These are phyloP conservation scores for Tenodera sinensis DNA, from an alignment of 2,888 invertebrate genomes.

Conservation along the genomic window DNA sequence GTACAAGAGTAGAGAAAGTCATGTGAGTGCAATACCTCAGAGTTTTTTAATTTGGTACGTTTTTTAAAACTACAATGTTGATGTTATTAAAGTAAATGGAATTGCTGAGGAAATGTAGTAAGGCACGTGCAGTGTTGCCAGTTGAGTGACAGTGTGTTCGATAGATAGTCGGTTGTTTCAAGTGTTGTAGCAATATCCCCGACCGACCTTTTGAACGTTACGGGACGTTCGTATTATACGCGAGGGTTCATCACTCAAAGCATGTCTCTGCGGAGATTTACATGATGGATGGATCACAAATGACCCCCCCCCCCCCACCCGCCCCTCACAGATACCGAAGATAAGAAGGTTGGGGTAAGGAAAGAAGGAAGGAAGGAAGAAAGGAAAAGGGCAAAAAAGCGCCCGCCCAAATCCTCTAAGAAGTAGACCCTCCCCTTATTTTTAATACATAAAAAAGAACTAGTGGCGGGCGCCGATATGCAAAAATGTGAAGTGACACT, in stretches of 20 bases:
- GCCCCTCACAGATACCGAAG: not conserved
- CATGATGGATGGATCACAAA: conserved; percentile 27
- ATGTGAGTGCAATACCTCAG: no score
- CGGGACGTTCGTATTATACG: not conserved
- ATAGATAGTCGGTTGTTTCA: not conserved
- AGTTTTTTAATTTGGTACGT: no score
- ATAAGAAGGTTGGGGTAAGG: not conserved
- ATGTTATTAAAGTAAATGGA: no score
- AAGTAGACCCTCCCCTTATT: not conserved
- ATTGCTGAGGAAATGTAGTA: no score
- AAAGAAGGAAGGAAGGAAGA: not conserved
- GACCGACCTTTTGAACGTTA: not conserved
- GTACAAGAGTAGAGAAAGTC: no score
- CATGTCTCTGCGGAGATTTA: conserved; percentile 15
- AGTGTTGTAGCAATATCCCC: not conserved
- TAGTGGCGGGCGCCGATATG: not conserved
- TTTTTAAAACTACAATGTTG: no score
- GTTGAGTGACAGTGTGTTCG: not conserved
- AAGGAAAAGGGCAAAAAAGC: not conserved
- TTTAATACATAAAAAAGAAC: not conserved
- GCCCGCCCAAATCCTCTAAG: not conserved
- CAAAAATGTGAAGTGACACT: conserved; percentile 1
- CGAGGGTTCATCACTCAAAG: not conserved
- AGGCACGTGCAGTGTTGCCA: no score
- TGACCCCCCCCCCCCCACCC: conserved; percentile 12